Percentiles rank a stretch among this genome's conserved stretches.
phyloP scores from a whole-genome alignment of 2,888 invertebrate genomes.

The Ophioninae sp. region DNA sequence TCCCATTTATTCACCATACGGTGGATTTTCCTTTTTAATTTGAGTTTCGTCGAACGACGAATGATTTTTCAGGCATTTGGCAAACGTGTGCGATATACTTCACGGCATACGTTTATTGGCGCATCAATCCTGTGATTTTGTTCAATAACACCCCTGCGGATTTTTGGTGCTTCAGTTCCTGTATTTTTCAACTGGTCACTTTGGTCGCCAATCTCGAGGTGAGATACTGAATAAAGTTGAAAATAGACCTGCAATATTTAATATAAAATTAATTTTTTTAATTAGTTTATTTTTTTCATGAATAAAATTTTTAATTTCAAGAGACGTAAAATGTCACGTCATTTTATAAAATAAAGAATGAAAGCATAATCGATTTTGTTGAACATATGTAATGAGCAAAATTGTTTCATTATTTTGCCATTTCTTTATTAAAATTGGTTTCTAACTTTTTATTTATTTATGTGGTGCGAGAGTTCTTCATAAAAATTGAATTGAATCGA shows the following conservation, averaged over 20 bases:
- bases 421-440: background rate
- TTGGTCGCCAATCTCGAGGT: conserved; percentile 75
- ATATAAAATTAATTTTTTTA: background rate
- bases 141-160: conserved; percentile 83
- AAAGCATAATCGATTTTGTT: too few relatives aligned
- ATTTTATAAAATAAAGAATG: too few relatives aligned
- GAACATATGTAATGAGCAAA: too few relatives aligned
- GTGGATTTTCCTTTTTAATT: too few relatives aligned
- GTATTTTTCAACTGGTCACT: conserved; percentile 74
- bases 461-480: too few relatives aligned
- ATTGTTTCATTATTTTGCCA: background rate
- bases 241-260: background rate
- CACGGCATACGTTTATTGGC: conserved; percentile 81
- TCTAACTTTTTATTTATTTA: too few relatives aligned
- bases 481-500: too few relatives aligned
- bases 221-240: conserved; percentile 4
- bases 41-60: too few relatives aligned
- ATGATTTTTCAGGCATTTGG: conserved; percentile 82
- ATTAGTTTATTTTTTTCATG: background rate
- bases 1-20: too few relatives aligned
- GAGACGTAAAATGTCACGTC: too few relatives aligned
- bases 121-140: conserved; percentile 81
- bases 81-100: conserved; percentile 86
- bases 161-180: conserved; percentile 80
- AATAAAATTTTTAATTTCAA: too few relatives aligned